phyloP scores from a whole-genome alignment of 2,888 invertebrate species.

The Rhaphigaster nebulosa region DNA sequence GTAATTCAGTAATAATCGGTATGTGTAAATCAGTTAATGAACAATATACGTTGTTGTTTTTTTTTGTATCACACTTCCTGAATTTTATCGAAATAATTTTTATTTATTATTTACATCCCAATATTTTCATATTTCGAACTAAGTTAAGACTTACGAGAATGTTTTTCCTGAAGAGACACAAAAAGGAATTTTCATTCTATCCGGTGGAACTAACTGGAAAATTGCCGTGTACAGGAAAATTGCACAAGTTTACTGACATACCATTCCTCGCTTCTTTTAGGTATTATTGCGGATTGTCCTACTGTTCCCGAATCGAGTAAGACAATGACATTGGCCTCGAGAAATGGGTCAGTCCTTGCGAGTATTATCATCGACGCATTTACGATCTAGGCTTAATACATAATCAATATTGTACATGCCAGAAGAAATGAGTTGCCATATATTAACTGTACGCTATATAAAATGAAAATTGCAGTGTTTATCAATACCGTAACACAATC shows the following conservation, averaged over 20 bases:
- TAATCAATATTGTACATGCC: not conserved
- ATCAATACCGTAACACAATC: no score
- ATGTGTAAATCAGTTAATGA: no score
- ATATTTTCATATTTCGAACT: not conserved
- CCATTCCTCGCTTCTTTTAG: constrained; percentile 8
- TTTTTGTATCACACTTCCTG: no score
- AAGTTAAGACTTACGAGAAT: not conserved
- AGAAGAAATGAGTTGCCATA: no score
- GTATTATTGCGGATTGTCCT: constrained; percentile 9
- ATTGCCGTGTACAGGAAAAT: constrained; percentile 15
- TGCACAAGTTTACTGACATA: constrained; percentile 21
- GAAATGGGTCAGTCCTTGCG: not conserved
- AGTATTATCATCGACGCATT: not conserved
- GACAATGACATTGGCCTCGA: constrained; percentile 5
- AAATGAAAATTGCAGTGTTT: no score
- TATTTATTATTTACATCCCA: not conserved
- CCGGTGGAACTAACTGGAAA: constrained; percentile 18
- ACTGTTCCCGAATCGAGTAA: not conserved
- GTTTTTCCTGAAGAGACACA: not conserved
- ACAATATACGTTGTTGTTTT: no score
- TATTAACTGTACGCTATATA: no score
- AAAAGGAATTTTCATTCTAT: not conserved
- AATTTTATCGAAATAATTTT: not conserved
- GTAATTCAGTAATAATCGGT: no score
- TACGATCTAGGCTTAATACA: not conserved